Percentiles rank a stretch among this genome's conserved stretches.
Evolutionary conservation across 2,113 vertebrate genomes (phyloP).

Genomic region (Laticauda laticaudata): DNA sequence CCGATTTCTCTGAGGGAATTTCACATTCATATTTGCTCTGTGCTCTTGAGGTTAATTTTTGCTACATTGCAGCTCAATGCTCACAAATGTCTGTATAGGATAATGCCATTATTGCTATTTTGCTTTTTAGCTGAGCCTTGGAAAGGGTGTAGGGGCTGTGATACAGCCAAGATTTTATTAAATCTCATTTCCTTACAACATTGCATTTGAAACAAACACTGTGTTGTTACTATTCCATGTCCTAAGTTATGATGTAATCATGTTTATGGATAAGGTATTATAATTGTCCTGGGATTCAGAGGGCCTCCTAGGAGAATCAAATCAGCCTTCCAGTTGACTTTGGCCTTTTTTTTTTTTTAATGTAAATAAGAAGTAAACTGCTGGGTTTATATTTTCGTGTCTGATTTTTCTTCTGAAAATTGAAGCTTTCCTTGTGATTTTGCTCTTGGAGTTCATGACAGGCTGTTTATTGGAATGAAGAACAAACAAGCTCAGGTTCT

Average conservation of each 20-base stretch:
- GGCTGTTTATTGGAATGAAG: slow-evolving; percentile 69
- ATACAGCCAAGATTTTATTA: not conserved
- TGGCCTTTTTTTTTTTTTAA: not conserved
- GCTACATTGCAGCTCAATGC: not conserved
- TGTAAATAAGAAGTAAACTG: not conserved
- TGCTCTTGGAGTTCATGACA: slow-evolving; percentile 40
- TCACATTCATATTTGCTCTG: not conserved
- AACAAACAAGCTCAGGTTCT: slow-evolving; percentile 65
- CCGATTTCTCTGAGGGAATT: not conserved
- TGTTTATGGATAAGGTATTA: not conserved
- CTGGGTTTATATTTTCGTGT: not conserved
- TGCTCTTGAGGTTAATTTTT: not conserved
- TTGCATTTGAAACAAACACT: not conserved
- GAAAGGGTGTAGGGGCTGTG: not conserved
- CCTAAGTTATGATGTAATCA: not conserved
- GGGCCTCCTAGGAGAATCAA: not conserved
- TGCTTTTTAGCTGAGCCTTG: not conserved
- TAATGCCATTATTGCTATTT: not conserved
- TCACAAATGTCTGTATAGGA: not conserved
- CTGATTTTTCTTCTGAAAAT: slow-evolving; percentile 51
- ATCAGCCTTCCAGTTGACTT: not conserved
- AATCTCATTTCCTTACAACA: not conserved
- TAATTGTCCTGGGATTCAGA: not conserved
- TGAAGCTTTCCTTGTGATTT: slow-evolving; percentile 24
- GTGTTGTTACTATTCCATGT: not conserved